Percentiles rank a stretch among this genome's conserved stretches.
Conservation (phyloP, 1,140 invertebrate species). For the Lordiphosa clarofinis region DNA sequence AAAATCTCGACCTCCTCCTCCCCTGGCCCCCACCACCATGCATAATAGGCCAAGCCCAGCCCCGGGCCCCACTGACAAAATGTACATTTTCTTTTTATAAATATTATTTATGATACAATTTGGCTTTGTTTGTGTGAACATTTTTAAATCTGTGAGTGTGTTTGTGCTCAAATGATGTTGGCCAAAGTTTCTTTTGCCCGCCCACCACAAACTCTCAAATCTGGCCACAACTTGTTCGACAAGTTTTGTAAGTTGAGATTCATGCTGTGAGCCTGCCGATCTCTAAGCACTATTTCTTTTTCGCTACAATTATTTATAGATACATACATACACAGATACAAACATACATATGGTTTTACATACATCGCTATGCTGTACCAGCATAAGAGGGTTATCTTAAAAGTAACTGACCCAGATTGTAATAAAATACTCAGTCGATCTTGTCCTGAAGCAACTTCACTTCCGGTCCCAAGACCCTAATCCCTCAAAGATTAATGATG, state of each 20-base stretch:
- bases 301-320: slow-evolving; percentile 13
- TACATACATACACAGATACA: background rate
- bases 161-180: slow-evolving; percentile 1
- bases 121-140: slow-evolving; percentile 1
- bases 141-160: background rate
- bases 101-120: background rate
- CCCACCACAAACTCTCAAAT: slow-evolving; percentile 42
- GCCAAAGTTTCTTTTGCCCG: slow-evolving; percentile 25
- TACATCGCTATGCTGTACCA: no score
- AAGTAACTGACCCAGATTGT: no score
- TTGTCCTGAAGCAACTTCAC: no score
- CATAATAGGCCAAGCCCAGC: no score
- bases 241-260: slow-evolving; percentile 46
- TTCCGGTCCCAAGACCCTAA: no score
- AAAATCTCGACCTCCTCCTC: no score
- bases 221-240: slow-evolving; percentile 54
- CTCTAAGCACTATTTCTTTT: slow-evolving; percentile 12
- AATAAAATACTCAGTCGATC: no score
- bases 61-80: background rate
- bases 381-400: no score
- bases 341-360: no score
- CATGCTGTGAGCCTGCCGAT: slow-evolving; percentile 9
- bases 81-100: no score
- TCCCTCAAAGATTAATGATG: no score
- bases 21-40: no score